Conservation (phyloP, 2,797 vertebrate species). For the Echiichthys vipera region DNA sequence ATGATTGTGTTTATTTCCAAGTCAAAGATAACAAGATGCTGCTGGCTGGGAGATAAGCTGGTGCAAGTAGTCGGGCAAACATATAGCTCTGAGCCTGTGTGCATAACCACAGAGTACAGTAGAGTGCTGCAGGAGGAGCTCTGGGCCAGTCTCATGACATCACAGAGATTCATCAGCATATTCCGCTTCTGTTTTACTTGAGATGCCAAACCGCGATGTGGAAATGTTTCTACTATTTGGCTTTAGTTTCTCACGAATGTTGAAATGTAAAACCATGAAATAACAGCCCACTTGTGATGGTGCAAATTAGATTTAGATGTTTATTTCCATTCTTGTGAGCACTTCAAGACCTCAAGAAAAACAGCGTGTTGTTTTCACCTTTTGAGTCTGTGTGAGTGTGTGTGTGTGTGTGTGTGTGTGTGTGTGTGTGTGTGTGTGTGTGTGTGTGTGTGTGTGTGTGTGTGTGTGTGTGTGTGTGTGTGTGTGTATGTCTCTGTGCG, state of each 20-base stretch:
- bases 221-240: not conserved
- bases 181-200: conserved; percentile 19
- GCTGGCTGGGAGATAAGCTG: conserved; percentile 70
- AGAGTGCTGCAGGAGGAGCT: conserved; percentile 37
- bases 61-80: conserved; percentile 63
- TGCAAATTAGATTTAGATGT: not conserved
- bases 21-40: conserved; percentile 77
- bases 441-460: too few species aligned
- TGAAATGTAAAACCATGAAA: not conserved
- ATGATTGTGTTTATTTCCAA: conserved; percentile 69
- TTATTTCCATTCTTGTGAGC: not conserved
- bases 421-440: too few species aligned
- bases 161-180: conserved; percentile 26
- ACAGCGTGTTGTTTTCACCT: too few species aligned
- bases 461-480: too few species aligned
- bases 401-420: too few species aligned
- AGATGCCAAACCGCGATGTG: conserved; percentile 12
- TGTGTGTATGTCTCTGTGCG: too few species aligned
- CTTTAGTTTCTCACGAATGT: not conserved
- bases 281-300: not conserved
- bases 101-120: conserved; percentile 42
- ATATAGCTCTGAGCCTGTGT: conserved; percentile 41
- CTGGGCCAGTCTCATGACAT: conserved; percentile 45
- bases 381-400: too few species aligned
- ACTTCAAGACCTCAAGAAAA: not conserved